A percentile compares a stretch with the other conserved stretches of the same genome.
phyloP scores from a whole-genome alignment of 2,888 invertebrate species.

The Eurois occulta region DNA sequence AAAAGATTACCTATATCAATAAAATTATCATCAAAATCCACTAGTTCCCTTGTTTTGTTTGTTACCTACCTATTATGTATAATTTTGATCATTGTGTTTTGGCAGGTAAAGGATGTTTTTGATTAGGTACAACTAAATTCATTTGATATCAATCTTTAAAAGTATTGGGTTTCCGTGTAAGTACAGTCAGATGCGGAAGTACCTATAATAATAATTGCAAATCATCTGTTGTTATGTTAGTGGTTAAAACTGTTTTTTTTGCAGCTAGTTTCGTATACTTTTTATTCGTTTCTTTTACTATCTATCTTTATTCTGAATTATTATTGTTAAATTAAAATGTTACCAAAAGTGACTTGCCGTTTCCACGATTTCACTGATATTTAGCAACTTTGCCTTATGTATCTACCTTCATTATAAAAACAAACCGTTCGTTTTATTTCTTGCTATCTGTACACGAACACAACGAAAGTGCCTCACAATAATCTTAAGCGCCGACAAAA shows the following conservation, averaged over 20 bases:
- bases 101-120: constrained; percentile 7
- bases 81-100: constrained; percentile 22
- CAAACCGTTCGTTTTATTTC: background rate
- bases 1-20: constrained; percentile 20
- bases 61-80: background rate
- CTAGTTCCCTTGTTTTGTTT: background rate
- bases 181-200: constrained; percentile 25
- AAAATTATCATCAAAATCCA: constrained; percentile 7
- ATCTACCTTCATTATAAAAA: background rate
- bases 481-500: constrained; percentile 31
- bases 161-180: constrained; percentile 1
- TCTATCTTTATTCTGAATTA: no score
- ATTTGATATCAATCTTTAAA: background rate
- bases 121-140: background rate
- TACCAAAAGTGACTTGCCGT: background rate
- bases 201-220: background rate
- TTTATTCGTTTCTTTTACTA: background rate
- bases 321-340: background rate
- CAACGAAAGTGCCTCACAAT: background rate
- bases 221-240: background rate
- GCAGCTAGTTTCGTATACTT: background rate
- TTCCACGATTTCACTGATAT: background rate
- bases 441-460: background rate
- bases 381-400: background rate
- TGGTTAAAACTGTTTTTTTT: background rate